A percentile compares a stretch with the other conserved stretches of the same genome.
Evolutionary conservation across 1,140 invertebrate species (phyloP).

Genomic region (Anthonomus grandis): DNA sequence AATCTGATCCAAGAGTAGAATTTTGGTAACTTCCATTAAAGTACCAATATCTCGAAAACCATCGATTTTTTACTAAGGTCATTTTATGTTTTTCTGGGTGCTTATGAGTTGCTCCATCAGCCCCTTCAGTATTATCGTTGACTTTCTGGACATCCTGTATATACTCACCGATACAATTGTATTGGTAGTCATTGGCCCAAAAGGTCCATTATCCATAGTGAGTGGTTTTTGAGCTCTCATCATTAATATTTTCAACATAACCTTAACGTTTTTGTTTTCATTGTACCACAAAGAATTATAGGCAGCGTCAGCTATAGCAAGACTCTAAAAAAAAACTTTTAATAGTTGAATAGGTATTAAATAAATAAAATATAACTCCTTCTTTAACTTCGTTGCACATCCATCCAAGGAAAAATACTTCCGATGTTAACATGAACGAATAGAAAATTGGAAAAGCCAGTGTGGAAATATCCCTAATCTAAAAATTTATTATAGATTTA

Average conservation of each 20-base stretch:
- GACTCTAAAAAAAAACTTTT: constrained; percentile 5
- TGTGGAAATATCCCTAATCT: not conserved
- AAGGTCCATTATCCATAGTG: constrained; percentile 4
- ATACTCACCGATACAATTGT: constrained; percentile 8
- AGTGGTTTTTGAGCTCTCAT: constrained; percentile 12
- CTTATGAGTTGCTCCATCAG: too few species aligned
- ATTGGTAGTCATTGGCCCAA: constrained; percentile 2
- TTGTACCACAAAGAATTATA: constrained; percentile 9
- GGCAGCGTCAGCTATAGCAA: not conserved
- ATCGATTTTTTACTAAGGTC: too few species aligned
- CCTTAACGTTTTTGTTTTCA: constrained; percentile 1
- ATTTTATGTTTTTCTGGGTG: too few species aligned
- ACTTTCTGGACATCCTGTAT: too few species aligned
- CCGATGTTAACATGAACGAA: not conserved
- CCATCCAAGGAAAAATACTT: constrained; percentile 8
- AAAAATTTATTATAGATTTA: not conserved
- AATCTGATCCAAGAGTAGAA: too few species aligned
- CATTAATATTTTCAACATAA: constrained; percentile 5
- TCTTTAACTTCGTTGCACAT: constrained; percentile 6
- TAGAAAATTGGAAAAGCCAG: not conserved
- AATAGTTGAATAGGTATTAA: not conserved
- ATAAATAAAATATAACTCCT: not conserved
- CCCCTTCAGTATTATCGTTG: too few species aligned
- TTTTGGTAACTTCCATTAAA: not conserved
- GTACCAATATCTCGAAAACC: not conserved